A percentile compares a stretch with the other conserved stretches of the same genome.
Conservation (phyloP, 1,140 invertebrate genomes). For the Sminthurinus signatus region DNA sequence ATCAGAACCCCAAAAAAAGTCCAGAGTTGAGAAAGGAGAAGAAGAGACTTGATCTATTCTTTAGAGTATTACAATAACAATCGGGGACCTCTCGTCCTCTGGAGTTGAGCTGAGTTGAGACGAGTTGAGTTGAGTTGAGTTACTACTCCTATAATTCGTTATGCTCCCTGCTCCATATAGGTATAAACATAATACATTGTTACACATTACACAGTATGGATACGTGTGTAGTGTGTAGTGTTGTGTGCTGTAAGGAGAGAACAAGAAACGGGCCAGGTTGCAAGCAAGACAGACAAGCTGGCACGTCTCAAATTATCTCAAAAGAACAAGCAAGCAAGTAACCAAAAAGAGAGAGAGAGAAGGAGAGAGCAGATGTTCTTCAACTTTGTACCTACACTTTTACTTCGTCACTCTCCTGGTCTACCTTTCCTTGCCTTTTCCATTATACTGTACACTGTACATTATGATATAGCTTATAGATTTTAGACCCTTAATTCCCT, state of each 20-base stretch:
- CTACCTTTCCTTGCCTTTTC: not conserved
- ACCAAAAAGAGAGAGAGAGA: too few species aligned
- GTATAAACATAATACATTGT: too few species aligned
- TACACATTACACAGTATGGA: too few species aligned
- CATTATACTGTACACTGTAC: not conserved
- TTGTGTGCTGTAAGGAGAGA: too few species aligned
- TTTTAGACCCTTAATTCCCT: too few species aligned
- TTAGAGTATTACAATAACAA: not conserved
- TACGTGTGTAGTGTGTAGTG: too few species aligned
- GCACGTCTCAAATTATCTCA: constrained; percentile 15
- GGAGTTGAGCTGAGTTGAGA: too few species aligned
- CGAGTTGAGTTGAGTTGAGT: too few species aligned
- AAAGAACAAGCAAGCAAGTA: not conserved
- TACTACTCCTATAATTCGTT: too few species aligned
- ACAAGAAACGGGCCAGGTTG: constrained; percentile 3
- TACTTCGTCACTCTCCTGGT: constrained; percentile 11
- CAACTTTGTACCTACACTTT: not conserved
- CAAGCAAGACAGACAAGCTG: constrained; percentile 5
- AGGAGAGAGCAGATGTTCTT: constrained; percentile 10
- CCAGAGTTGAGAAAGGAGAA: not conserved
- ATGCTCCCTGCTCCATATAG: too few species aligned
- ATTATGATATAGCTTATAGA: too few species aligned
- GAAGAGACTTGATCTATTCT: not conserved
- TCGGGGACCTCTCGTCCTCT: not conserved
- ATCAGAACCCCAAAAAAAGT: not conserved